phyloP scores from a whole-genome alignment of 2,113 vertebrate species.

The Pseudopipra pipra region DNA sequence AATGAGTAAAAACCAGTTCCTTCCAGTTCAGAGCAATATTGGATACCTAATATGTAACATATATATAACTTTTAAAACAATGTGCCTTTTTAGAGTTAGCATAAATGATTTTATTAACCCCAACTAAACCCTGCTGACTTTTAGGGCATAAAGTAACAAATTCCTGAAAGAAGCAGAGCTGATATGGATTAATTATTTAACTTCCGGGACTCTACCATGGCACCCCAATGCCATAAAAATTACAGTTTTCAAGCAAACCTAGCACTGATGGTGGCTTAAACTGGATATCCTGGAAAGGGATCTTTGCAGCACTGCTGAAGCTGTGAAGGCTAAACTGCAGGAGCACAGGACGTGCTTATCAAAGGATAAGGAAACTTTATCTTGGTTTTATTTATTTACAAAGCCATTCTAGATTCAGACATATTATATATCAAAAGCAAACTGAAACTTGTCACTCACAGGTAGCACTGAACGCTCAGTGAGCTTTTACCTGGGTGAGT shows the following conservation, averaged over 20 bases:
- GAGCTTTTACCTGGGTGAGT: background rate
- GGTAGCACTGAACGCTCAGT: background rate
- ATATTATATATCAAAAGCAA: conserved; percentile 12
- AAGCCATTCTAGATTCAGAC: background rate
- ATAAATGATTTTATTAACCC: background rate
- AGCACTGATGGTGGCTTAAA: background rate
- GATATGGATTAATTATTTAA: background rate
- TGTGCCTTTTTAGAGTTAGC: background rate
- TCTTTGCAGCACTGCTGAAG: background rate
- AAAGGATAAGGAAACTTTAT: background rate
- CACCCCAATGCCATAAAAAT: background rate
- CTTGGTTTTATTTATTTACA: conserved; percentile 36
- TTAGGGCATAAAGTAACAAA: background rate
- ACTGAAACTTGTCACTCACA: background rate
- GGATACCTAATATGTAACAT: background rate
- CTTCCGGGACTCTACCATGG: background rate
- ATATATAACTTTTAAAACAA: background rate
- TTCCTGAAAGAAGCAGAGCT: background rate
- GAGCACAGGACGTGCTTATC: background rate
- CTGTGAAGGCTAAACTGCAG: background rate
- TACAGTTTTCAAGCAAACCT: background rate
- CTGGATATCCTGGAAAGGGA: background rate
- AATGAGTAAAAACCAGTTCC: background rate
- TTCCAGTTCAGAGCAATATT: background rate
- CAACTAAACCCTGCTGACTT: background rate